Percentiles rank a stretch among this genome's conserved stretches.
These are phyloP conservation scores for Hypomecis atomaria DNA, from an alignment of 2,888 invertebrate species.

Conservation along the genomic window DNA sequence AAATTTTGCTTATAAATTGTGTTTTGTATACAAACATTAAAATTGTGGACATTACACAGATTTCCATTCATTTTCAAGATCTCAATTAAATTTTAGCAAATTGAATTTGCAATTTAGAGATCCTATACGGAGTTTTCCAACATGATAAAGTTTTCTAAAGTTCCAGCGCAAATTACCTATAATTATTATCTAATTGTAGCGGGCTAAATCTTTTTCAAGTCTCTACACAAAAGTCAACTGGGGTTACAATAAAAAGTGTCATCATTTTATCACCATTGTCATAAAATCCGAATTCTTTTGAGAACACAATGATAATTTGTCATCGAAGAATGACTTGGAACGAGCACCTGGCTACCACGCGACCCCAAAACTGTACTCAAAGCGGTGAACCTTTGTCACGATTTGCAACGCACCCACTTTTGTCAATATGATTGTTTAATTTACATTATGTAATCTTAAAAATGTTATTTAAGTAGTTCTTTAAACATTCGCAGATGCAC, in stretches of 20 bases:
- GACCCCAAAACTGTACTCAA: constrained; percentile 63
- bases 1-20: too few relatives aligned
- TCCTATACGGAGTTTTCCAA: too few relatives aligned
- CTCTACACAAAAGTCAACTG: constrained; percentile 57
- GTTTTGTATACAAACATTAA: too few relatives aligned
- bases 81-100: too few relatives aligned
- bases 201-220: constrained; percentile 43
- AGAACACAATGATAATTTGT: constrained; percentile 81
- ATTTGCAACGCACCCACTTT: constrained; percentile 78
- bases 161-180: too few relatives aligned
- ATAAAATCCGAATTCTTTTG: constrained; percentile 60
- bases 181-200: too few relatives aligned
- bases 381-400: constrained; percentile 49
- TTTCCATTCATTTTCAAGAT: too few relatives aligned
- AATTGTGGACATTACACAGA: too few relatives aligned
- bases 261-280: constrained; percentile 67
- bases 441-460: constrained; percentile 82
- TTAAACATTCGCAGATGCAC: constrained; percentile 77
- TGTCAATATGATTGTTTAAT: constrained; percentile 80
- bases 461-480: constrained; percentile 80
- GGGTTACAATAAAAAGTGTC: constrained; percentile 60
- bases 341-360: constrained; percentile 75
- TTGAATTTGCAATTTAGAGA: too few relatives aligned
- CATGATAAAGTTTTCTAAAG: too few relatives aligned
- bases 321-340: constrained; percentile 66